phyloP scores from a whole-genome alignment of 2,797 vertebrate genomes.

The Pagetopsis macropterus region DNA sequence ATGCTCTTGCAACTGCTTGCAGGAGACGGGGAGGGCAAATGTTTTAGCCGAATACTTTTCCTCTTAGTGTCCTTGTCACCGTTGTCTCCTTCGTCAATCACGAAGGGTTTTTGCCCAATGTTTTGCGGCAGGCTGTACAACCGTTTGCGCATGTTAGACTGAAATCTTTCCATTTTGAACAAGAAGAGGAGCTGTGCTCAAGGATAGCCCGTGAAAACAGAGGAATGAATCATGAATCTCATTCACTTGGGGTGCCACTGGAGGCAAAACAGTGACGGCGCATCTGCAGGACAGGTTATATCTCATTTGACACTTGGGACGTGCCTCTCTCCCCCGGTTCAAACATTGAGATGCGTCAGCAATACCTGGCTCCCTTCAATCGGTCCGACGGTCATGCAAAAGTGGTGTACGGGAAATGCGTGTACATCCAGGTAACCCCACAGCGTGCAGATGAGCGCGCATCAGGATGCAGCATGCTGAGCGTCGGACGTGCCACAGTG shows the following conservation, averaged over 20 bases:
- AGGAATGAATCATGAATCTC: slow-evolving; percentile 70
- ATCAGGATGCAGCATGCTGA: slow-evolving; percentile 82
- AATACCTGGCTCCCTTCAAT: slow-evolving; percentile 37
- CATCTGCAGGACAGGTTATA: slow-evolving; percentile 78
- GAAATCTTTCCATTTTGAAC: slow-evolving; percentile 91
- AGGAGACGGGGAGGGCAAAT: slow-evolving; percentile 86
- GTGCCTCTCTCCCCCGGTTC: slow-evolving; percentile 67
- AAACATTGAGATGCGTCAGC: slow-evolving; percentile 74
- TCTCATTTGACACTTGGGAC: slow-evolving; percentile 73
- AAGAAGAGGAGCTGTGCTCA: slow-evolving; percentile 43
- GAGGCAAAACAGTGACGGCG: slow-evolving; percentile 72
- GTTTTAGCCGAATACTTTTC: slow-evolving; percentile 93
- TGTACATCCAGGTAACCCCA: slow-evolving; percentile 68
- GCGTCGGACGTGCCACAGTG: slow-evolving; percentile 79
- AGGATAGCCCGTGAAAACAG: slow-evolving; percentile 52
- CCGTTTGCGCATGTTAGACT: slow-evolving; percentile 96
- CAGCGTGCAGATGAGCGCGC: slow-evolving; percentile 71
- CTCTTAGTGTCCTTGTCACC: slow-evolving; percentile 89
- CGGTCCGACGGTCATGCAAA: slow-evolving; percentile 41
- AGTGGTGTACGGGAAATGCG: slow-evolving; percentile 25
- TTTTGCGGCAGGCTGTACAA: slow-evolving; percentile 98
- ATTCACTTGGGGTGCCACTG: slow-evolving; percentile 51
- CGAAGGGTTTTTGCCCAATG: slow-evolving; percentile 89
- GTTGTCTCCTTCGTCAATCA: slow-evolving; percentile 88
- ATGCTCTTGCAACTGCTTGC: slow-evolving; percentile 82